phyloP scores from a whole-genome alignment of 2,888 invertebrate genomes.

The Alloscopus bannaensis region DNA sequence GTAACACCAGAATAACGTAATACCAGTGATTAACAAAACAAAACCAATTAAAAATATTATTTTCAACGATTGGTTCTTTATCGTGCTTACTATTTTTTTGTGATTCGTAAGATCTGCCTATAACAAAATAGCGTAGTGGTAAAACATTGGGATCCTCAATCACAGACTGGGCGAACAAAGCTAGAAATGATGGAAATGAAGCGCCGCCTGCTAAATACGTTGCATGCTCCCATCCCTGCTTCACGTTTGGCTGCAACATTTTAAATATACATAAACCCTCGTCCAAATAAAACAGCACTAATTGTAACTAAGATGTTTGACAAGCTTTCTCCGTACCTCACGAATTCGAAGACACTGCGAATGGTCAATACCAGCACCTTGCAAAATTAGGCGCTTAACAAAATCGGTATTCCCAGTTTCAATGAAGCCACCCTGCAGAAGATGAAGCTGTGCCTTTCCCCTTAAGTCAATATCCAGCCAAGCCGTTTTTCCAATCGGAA shows the following conservation, averaged over 20 bases:
- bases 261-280: slow-evolving; percentile 8
- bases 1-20: background rate
- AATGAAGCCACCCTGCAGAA: slow-evolving; percentile 78
- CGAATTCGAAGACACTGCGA: slow-evolving; percentile 68
- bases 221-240: slow-evolving; percentile 63
- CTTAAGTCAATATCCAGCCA: slow-evolving; percentile 70
- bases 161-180: slow-evolving; percentile 83
- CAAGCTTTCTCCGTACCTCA: slow-evolving; percentile 64
- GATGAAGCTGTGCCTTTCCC: slow-evolving; percentile 64
- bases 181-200: slow-evolving; percentile 84
- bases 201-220: slow-evolving; percentile 84
- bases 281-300: background rate
- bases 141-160: slow-evolving; percentile 79
- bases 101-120: slow-evolving; percentile 82
- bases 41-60: background rate
- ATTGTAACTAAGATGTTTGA: too few species aligned
- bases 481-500: slow-evolving; percentile 60
- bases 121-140: slow-evolving; percentile 83
- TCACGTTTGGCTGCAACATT: slow-evolving; percentile 61
- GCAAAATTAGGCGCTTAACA: slow-evolving; percentile 83
- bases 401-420: slow-evolving; percentile 88
- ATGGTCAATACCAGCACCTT: slow-evolving; percentile 82
- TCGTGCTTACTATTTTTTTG: slow-evolving; percentile 75
- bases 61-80: slow-evolving; percentile 77
- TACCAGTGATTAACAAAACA: slow-evolving; percentile 3